Conservation (phyloP, 2,888 invertebrate species). For the Busseola fusca region DNA sequence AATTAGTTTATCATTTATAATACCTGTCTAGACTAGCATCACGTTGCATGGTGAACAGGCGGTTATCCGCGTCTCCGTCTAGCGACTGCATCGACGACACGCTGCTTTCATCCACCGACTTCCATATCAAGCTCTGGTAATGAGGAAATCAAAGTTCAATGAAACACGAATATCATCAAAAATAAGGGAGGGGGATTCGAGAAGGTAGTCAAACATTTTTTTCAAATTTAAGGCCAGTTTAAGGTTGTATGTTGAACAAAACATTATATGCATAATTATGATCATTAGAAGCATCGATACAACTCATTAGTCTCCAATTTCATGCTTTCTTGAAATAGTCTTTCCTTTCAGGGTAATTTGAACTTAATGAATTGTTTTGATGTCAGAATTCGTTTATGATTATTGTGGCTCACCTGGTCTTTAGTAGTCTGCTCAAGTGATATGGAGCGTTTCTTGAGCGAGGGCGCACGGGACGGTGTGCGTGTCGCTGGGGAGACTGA, state of each 20-base stretch:
- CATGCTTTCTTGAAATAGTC: not conserved
- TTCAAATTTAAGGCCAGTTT: not conserved
- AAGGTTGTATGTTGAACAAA: not conserved
- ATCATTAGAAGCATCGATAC: not conserved
- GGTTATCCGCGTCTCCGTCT: slow-evolving; percentile 90
- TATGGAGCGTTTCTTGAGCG: slow-evolving; percentile 87
- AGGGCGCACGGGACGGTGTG: slow-evolving; percentile 81
- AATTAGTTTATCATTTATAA: not conserved
- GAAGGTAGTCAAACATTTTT: not conserved
- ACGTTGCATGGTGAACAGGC: slow-evolving; percentile 90
- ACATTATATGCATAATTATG: not conserved
- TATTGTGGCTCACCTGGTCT: slow-evolving; percentile 76
- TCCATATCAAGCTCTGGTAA: slow-evolving; percentile 92
- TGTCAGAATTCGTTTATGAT: not conserved
- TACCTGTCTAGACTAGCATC: slow-evolving; percentile 94
- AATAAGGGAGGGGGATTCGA: not conserved
- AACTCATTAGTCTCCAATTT: not conserved
- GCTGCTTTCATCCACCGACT: slow-evolving; percentile 94
- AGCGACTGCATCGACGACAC: slow-evolving; percentile 95
- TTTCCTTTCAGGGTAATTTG: not conserved
- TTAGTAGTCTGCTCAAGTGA: slow-evolving; percentile 87
- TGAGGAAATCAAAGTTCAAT: not conserved
- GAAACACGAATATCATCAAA: not conserved
- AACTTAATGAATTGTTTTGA: not conserved
- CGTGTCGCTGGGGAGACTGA: slow-evolving; percentile 77